Percentiles rank a stretch among this genome's conserved stretches.
Conservation (phyloP, 2,113 vertebrate genomes). For the Rhagologus leucostigma region DNA sequence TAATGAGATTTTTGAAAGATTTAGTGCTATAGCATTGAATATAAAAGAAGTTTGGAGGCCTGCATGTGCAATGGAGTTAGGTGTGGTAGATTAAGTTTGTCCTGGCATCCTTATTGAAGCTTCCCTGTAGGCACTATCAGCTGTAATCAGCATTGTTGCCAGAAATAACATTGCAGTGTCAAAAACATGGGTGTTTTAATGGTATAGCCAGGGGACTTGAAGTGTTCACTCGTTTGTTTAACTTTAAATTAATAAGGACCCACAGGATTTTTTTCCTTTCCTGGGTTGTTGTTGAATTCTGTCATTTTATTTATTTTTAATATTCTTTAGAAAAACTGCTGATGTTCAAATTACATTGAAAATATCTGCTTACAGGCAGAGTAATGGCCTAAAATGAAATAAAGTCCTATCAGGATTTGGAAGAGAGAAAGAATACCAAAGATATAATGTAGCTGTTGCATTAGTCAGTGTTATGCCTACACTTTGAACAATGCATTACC, state of each 20-base stretch:
- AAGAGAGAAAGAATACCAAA: background rate
- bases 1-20: conserved; percentile 44
- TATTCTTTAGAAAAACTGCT: background rate
- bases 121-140: conserved; percentile 28
- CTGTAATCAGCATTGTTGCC: background rate
- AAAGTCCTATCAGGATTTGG: background rate
- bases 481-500: background rate
- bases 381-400: background rate
- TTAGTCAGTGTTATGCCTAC: background rate
- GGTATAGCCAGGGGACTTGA: background rate
- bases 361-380: background rate
- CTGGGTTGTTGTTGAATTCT: background rate
- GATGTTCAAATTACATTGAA: background rate
- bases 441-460: background rate
- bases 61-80: background rate
- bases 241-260: background rate
- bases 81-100: conserved; percentile 20
- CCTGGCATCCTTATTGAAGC: background rate
- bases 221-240: background rate
- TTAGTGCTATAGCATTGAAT: conserved; percentile 1
- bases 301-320: background rate
- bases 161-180: conserved; percentile 22
- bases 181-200: background rate
- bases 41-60: background rate
- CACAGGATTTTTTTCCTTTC: background rate